phyloP scores from a whole-genome alignment of 2,888 invertebrate genomes.

The Acanthosepion esculentum region DNA sequence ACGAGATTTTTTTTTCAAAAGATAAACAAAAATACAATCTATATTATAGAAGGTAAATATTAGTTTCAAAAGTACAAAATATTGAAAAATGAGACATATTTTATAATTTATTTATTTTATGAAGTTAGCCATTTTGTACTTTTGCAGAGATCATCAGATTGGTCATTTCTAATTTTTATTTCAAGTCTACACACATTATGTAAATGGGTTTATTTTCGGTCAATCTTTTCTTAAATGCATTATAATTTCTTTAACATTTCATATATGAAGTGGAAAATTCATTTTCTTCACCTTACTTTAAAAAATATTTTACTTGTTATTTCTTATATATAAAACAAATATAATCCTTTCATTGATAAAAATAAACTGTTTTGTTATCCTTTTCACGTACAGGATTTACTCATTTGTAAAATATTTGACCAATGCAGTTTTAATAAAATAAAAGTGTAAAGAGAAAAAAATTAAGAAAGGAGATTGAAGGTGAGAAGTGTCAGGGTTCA shows the following conservation, averaged over 20 bases:
- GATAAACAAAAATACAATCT: background rate
- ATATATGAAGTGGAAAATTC: background rate
- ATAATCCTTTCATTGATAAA: background rate
- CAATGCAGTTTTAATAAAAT: constrained; percentile 13
- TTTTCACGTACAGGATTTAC: background rate
- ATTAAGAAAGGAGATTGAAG: background rate
- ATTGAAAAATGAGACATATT: background rate
- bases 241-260: background rate
- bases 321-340: background rate
- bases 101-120: background rate
- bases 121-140: background rate
- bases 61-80: background rate
- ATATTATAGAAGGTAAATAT: background rate
- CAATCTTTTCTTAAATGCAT: background rate
- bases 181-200: too few species aligned
- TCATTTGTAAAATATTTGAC: constrained; percentile 33
- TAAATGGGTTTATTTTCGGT: background rate
- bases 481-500: background rate
- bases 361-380: background rate
- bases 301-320: background rate
- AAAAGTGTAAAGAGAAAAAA: background rate
- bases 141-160: background rate
- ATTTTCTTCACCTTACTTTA: background rate
- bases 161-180: too few species aligned
- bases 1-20: background rate